Conservation (phyloP, 2,113 vertebrate species). For the Astatotilapia flaviijosephi region DNA sequence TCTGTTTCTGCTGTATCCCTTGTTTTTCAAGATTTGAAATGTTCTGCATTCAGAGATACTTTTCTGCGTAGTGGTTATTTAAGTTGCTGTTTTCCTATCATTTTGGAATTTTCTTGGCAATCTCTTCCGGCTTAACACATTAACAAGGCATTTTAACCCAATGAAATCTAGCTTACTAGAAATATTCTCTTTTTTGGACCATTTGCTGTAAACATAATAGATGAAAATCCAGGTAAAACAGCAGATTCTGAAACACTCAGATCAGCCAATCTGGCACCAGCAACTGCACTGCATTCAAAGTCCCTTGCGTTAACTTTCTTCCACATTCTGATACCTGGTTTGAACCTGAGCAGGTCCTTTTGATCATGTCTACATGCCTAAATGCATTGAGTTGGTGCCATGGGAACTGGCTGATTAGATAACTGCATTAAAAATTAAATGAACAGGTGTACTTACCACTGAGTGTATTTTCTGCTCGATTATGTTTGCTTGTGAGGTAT, state of each 20-base stretch:
- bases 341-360: neutral
- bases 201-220: neutral
- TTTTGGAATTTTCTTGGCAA: neutral
- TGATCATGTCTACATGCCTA: neutral
- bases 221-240: neutral
- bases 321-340: neutral
- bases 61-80: neutral
- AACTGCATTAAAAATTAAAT: neutral
- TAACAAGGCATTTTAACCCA: neutral
- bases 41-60: neutral
- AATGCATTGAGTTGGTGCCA: neutral
- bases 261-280: neutral
- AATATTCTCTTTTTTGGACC: neutral
- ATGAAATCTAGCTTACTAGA: neutral
- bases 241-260: neutral
- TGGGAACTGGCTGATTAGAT: neutral
- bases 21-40: neutral
- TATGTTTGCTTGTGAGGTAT: neutral
- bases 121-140: neutral
- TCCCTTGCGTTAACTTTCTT: neutral
- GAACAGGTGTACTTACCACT: neutral
- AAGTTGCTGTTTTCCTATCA: neutral
- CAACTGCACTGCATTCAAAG: neutral
- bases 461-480: neutral
- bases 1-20: neutral